These are phyloP conservation scores for Apogon hyalosoma DNA, from an alignment of 2,797 vertebrate species.

Conservation along the genomic window DNA sequence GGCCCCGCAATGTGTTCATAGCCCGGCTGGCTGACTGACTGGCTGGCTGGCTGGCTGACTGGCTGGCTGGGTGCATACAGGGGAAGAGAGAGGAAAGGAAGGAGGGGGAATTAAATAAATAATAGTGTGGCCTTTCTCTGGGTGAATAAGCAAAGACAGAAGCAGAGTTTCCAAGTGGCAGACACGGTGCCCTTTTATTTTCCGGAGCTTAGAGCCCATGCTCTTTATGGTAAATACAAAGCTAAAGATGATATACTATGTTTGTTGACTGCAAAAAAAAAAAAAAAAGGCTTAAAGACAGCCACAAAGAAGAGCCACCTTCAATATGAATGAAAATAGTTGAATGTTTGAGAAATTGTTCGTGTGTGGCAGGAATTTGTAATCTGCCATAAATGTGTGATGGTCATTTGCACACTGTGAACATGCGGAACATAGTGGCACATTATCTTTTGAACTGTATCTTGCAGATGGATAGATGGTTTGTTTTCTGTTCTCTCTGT, in stretches of 20 bases:
- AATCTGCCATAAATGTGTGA: conserved; percentile 10
- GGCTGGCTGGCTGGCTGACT: conserved; percentile 37
- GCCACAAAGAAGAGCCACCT: conserved; percentile 9
- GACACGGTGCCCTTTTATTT: conserved; percentile 75
- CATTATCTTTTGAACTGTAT: conserved; percentile 35
- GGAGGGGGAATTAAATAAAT: conserved; percentile 80
- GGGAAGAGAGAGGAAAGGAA: conserved; percentile 43
- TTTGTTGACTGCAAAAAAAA: conserved; percentile 39
- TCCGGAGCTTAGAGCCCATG: conserved; percentile 51
- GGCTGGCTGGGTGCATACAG: conserved; percentile 53
- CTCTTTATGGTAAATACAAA: conserved; percentile 64
- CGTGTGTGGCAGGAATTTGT: background rate
- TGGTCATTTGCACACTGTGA: conserved; percentile 19
- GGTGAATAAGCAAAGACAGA: conserved; percentile 73
- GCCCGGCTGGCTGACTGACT: conserved; percentile 74
- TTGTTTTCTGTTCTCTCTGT: conserved; percentile 61
- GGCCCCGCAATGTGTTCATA: conserved; percentile 88
- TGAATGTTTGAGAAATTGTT: background rate
- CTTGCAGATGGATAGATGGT: conserved; percentile 52
- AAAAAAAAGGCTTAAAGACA: conserved; percentile 27
- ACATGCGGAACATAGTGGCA: conserved; percentile 30
- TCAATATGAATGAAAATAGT: background rate
- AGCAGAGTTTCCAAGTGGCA: conserved; percentile 68
- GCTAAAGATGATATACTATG: conserved; percentile 55
- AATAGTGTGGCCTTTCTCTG: conserved; percentile 77